Evolutionary conservation across 2,797 vertebrate species (phyloP).

Genomic region (Microctenopoma lineatum): DNA sequence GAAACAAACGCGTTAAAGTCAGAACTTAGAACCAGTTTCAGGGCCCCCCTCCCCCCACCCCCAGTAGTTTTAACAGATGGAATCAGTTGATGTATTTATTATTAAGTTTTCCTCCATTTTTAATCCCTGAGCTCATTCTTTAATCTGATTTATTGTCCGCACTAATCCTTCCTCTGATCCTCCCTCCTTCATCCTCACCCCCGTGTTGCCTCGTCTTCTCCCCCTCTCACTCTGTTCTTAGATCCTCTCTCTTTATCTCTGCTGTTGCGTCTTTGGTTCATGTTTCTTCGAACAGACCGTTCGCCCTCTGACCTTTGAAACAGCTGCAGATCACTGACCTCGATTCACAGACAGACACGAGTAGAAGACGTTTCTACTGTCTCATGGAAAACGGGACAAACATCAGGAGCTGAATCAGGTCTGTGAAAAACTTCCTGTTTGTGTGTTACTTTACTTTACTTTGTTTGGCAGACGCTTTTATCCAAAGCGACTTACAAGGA

Average conservation of each 20-base stretch:
- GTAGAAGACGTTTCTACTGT: too few species aligned
- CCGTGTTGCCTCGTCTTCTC: slow-evolving; percentile 1
- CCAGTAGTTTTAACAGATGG: too few species aligned
- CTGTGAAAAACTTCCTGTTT: too few species aligned
- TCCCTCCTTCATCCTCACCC: slow-evolving; percentile 2
- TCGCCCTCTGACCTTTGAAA: not conserved
- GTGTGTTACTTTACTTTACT: too few species aligned
- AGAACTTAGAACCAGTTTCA: too few species aligned
- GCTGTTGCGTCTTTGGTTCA: not conserved
- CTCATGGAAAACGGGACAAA: too few species aligned
- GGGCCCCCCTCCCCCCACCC: too few species aligned
- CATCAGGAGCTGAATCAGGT: too few species aligned
- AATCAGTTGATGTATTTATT: too few species aligned
- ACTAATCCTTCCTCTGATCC: slow-evolving; percentile 20
- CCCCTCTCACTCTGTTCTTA: not conserved
- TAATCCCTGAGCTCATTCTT: slow-evolving; percentile 21
- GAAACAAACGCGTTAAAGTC: too few species aligned
- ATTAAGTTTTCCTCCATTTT: not conserved
- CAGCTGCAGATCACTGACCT: not conserved
- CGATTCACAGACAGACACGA: not conserved
- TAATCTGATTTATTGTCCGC: slow-evolving; percentile 9
- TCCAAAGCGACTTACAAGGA: too few species aligned
- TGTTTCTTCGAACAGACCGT: not conserved
- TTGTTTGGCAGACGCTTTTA: too few species aligned
- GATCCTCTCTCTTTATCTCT: not conserved